Evolutionary conservation across 2,797 vertebrate genomes (phyloP), one percentile per base, ranked within the genome.

Genomic region (Austrolebias charrua): DNA sequence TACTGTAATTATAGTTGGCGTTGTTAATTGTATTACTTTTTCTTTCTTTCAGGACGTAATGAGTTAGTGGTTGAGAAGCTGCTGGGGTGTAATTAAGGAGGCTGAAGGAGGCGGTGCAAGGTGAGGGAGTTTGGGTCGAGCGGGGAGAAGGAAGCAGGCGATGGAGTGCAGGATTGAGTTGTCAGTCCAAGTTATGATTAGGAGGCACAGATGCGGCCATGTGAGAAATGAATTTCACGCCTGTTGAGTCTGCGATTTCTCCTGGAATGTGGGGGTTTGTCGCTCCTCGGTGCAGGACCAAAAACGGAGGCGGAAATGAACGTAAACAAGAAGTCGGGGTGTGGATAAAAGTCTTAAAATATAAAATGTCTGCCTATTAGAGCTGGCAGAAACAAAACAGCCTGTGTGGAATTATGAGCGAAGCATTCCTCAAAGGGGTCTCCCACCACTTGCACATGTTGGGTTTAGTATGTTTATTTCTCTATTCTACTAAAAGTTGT

Each of bases 161-260:
- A 76, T 66, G 83, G 79, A 75, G 78, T 79, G 71, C 49, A 11
- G 78, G 83, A 90, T 90, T 91, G 90, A 91, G 90, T 89, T 92
- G 92, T 93, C 92, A 92, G 91, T 80, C 76, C 86, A 87, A 89
- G 90, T 93, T 93, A 92, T 92, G 90, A 92, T 93, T 89, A 91
- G 88, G 87, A 90, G 85, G 77, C 64, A 48, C 85, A 85, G 89
- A 92, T 85, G 87, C 87, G 78, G 71, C 87, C 91, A 91, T 92
- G 90, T 91, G 91, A 89, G 86, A 91, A 93, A 92, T 92, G 84
- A 91, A 92, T 93, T 93, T 93, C 91, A 93, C 90, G 92, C 88
- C 88, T 90, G 91, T 91, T 92, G 91, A 91, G 89, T 92, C 86
- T 82, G 83, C 40, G 70, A 88, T 86, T 90, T 90, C 82, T 88